Evolutionary conservation across 2,888 invertebrate genomes (phyloP), one percentile per base, ranked within the genome.

Genomic region (Napeogenes sylphis): DNA sequence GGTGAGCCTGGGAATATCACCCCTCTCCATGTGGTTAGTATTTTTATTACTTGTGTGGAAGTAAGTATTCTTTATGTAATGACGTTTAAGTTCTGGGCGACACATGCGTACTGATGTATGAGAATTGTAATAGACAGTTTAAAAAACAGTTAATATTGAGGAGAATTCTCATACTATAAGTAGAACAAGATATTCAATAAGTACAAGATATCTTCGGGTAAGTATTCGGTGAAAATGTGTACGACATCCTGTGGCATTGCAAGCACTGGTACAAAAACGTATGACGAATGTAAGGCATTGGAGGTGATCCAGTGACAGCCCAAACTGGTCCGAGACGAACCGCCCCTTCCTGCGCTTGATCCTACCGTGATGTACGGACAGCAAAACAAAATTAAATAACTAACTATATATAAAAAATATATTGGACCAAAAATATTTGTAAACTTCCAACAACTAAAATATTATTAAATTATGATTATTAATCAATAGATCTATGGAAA

Each of bases 271-370:
- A 58, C 58, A 63, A 68, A 66, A 68, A 63, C 35, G 64, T 57
- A 64, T 58, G 61, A 70, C 62, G 69, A 73, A 81, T 81, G 76
- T 82, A 73, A 79, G 82, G 76, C 79, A 81, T 78, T 82, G 76
- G 65, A 61, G 57, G 69, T 74, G 74, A 75, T 71, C 70, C 69
- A 70, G 73, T 71, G 75, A 73, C 65, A 51, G 59, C 60, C 59
- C 67, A 77, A 84, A 87, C 90, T 85, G 87, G 87, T 90, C 83
- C 82, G 75, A 78, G 83, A 71, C 64, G 78, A 79, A 77, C 83
- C 88, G 88, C 90, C 89, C 85, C 85, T 86, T 87, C 86, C 88
- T 85, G 85, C 82, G 82, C 69, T 72, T 74, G 73, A 70, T 72
- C 66, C 66, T 62, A 56, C 65, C 13, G 33, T 32, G 32, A 59